Conservation (phyloP, 1,140 invertebrate species). For the Panagrolaimus sp. region DNA sequence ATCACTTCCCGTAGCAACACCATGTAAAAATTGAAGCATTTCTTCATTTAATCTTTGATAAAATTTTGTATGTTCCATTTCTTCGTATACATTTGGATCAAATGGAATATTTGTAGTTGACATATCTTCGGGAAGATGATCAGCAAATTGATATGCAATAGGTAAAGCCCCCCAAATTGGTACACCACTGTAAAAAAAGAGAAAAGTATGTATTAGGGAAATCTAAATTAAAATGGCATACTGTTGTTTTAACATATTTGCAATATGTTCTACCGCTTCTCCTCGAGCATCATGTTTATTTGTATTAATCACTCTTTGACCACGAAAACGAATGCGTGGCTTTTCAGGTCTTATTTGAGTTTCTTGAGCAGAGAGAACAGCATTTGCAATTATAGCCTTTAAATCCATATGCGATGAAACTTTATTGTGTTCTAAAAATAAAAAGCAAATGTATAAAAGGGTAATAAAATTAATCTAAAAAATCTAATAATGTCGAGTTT, state of each 20-base stretch:
- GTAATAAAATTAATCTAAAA: too few relatives aligned
- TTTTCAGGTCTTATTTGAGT: too few relatives aligned
- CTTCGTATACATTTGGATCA: not conserved
- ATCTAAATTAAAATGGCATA: not conserved
- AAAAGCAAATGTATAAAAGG: too few relatives aligned
- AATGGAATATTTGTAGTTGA: not conserved
- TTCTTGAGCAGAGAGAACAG: too few relatives aligned
- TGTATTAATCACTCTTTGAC: not conserved
- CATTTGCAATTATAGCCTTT: too few relatives aligned
- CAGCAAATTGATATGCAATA: slow-evolving; percentile 16
- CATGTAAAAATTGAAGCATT: not conserved
- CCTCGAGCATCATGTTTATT: slow-evolving; percentile 28
- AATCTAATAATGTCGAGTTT: too few relatives aligned
- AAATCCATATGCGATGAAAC: too few relatives aligned
- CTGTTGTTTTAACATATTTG: slow-evolving; percentile 9
- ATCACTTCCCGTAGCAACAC: not conserved
- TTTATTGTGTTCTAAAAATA: too few relatives aligned
- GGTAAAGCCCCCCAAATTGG: slow-evolving; percentile 18
- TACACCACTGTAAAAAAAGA: slow-evolving; percentile 13
- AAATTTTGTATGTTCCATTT: slow-evolving; percentile 1
- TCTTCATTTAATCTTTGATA: not conserved
- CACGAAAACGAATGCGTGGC: too few relatives aligned
- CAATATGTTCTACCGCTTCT: slow-evolving; percentile 12
- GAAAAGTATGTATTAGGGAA: not conserved
- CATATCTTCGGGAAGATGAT: slow-evolving; percentile 1